These are phyloP conservation scores for Apteryx owenii DNA, from an alignment of 2,113 vertebrate genomes.

Conservation along the genomic window DNA sequence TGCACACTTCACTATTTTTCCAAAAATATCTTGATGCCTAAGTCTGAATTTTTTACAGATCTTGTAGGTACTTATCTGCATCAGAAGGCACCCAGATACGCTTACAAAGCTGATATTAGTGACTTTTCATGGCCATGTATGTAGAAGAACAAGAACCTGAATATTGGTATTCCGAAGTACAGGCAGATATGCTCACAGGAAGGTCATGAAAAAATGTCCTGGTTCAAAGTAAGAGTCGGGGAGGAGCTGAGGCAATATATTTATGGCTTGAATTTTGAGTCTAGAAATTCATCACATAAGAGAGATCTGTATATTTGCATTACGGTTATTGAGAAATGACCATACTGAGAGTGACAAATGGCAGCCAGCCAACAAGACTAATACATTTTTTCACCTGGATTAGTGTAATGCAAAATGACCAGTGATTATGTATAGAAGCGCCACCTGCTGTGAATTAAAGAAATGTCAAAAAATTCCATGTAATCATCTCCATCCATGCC, in stretches of 20 bases:
- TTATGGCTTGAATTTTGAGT: neutral
- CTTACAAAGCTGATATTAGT: neutral
- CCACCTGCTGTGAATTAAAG: neutral
- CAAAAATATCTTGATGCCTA: neutral
- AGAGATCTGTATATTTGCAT: neutral
- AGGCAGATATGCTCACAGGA: neutral
- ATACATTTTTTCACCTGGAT: neutral
- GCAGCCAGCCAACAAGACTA: neutral
- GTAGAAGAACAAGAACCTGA: neutral
- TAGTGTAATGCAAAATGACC: neutral
- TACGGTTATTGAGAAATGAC: neutral
- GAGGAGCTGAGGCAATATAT: neutral
- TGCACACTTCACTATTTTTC: neutral
- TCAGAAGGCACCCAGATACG: neutral
- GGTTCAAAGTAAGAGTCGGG: neutral
- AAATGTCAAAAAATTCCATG: neutral
- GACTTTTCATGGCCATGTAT: neutral
- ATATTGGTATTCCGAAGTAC: neutral
- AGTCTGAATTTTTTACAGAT: neutral
- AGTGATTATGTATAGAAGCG: neutral
- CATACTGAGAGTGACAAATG: neutral
- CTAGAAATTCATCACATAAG: neutral
- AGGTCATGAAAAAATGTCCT: neutral
- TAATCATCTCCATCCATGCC: neutral
- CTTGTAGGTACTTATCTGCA: neutral